Conservation (phyloP, 2,888 invertebrate genomes). For the Lysandra bellargus region DNA sequence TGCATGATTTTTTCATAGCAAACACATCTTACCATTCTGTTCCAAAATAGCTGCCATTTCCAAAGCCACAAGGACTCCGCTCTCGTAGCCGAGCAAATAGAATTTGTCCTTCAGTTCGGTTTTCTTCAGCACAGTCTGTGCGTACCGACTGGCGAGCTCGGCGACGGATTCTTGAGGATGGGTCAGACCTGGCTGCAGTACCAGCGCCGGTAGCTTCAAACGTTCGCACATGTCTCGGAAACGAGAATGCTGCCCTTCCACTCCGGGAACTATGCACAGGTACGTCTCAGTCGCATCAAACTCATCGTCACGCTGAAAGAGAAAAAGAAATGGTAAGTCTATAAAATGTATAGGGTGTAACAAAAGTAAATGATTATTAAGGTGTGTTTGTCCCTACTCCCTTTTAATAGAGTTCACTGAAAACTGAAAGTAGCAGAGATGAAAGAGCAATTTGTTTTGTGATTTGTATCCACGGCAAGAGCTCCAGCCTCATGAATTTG, state of each 20-base stretch:
- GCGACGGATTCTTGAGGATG: slow-evolving; percentile 47
- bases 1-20: no score
- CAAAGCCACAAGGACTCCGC: slow-evolving; percentile 48
- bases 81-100: slow-evolving; percentile 50
- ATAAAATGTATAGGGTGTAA: not conserved
- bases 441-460: no score
- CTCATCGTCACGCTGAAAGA: slow-evolving; percentile 52
- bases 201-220: slow-evolving; percentile 52
- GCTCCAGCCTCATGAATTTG: no score
- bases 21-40: slow-evolving; percentile 45
- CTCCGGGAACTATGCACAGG: slow-evolving; percentile 55
- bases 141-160: slow-evolving; percentile 50
- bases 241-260: slow-evolving; percentile 53
- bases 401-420: no score
- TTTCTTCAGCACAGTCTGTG: slow-evolving; percentile 45
- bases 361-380: no score
- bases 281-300: slow-evolving; percentile 47
- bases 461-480: no score
- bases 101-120: slow-evolving; percentile 42
- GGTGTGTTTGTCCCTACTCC: no score
- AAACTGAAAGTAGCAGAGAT: no score
- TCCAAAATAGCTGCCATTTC: slow-evolving; percentile 51
- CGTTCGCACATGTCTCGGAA: slow-evolving; percentile 52
- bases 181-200: slow-evolving; percentile 53
- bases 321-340: not conserved